These are phyloP conservation scores for Zapornia atra DNA, from an alignment of 2,113 vertebrate genomes.

Conservation along the genomic window DNA sequence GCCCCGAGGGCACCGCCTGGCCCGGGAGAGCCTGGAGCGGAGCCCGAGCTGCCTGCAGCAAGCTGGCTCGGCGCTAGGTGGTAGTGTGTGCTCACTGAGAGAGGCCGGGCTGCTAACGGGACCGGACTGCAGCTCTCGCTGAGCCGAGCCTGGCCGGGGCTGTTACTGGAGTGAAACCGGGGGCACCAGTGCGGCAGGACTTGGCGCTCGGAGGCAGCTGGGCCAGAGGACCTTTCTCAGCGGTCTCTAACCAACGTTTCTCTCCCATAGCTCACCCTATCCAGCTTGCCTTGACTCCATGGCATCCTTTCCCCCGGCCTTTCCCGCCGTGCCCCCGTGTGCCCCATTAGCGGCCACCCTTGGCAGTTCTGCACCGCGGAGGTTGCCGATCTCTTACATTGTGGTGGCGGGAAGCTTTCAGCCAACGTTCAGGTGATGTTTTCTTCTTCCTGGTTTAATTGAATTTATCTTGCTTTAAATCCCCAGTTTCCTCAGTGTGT, in stretches of 20 bases:
- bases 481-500: neutral
- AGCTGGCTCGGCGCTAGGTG: neutral
- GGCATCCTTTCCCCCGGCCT: neutral
- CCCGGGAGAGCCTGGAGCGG: neutral
- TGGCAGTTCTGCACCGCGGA: neutral
- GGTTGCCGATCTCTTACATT: neutral
- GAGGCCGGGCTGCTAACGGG: rapidly evolving
- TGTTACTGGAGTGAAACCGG: neutral
- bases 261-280: neutral
- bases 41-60: neutral
- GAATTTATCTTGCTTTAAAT: neutral
- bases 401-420: neutral
- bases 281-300: neutral
- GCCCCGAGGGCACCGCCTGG: neutral
- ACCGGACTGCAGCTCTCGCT: rapidly evolving
- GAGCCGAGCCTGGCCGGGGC: neutral
- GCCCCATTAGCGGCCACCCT: neutral
- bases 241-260: neutral
- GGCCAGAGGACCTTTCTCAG: neutral
- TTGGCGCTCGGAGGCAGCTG: neutral
- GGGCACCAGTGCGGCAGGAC: neutral
- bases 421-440: neutral
- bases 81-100: neutral
- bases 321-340: rapidly evolving
- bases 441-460: neutral